Evolutionary conservation across 2,113 vertebrate genomes (phyloP), one percentile per base, ranked within the genome.

Genomic region (Gopherus evgoodei): DNA sequence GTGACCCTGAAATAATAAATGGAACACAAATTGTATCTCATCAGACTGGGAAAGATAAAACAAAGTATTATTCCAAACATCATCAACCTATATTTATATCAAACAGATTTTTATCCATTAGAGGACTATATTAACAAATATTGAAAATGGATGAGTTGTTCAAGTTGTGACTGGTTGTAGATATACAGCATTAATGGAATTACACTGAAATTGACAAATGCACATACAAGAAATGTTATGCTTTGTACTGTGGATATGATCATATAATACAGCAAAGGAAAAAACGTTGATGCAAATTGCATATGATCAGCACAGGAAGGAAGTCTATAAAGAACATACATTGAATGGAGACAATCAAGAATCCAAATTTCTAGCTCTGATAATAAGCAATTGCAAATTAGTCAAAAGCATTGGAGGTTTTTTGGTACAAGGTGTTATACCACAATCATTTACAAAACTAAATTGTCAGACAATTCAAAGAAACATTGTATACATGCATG

Each of bases 251-350:
- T 54, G 31, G 11, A 2, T 24, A 84, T 52, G 2, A 21, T 22
- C 25, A 1, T 38, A 2, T 50, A 54, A 35, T 10, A 42, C 42
- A 69, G 4, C 3, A 78, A 89, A 88, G 2, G 5, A 2, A 0
- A 31, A 65, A 3, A 83, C 90, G 87, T 44, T 2, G 0, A 38
- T 54, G 27, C 5, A 93, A 95, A 94, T 76, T 52, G 47, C 2
- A 3, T 5, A 52, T n/a, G 83, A 78, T 50, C 2, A 69, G 5
- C 25, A 91, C 42, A 82, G 7, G 6, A 3, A 2, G 47, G 31
- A 72, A 0, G 6, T n/a, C 16, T 8, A 69, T 8, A 69, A 89
- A 78, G 6, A 91, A 52, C 2, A 81, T 6, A 72, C 3, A 81
- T 1, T 75, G 11, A 84, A 62, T 2, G 42, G 59, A 87, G 0